Percentiles rank a stretch among this genome's conserved stretches.
Evolutionary conservation across 2,797 vertebrate species (phyloP).

Genomic region (Trachops cirrhosus): DNA sequence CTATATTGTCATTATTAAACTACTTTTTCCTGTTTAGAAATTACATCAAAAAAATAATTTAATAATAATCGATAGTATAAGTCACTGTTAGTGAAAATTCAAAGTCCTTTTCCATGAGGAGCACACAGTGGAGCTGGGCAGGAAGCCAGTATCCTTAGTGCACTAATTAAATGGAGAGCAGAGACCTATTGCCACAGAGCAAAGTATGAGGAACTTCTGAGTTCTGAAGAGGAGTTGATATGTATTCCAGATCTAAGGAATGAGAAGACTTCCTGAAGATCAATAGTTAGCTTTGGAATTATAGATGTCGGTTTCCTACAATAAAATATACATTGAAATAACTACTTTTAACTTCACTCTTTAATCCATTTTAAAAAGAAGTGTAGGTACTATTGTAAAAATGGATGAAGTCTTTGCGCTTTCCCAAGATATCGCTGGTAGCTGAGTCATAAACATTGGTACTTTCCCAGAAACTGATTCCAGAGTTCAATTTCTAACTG

Average conservation of each 20-base stretch:
- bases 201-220: rapidly evolving
- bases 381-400: not conserved
- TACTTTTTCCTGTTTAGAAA: not conserved
- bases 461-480: not conserved
- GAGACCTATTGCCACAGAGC: not conserved
- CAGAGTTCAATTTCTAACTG: not conserved
- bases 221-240: not conserved
- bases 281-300: not conserved
- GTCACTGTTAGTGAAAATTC: not conserved
- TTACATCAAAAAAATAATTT: not conserved
- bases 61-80: not conserved
- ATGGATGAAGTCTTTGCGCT: not conserved
- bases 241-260: not conserved
- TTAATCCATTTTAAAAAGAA: not conserved
- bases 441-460: not conserved
- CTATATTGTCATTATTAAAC: not conserved
- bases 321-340: not conserved
- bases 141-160: not conserved
- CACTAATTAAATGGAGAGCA: not conserved
- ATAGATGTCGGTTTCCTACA: not conserved
- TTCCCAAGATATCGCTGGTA: not conserved
- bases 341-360: not conserved
- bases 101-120: not conserved
- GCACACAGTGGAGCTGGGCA: rapidly evolving
- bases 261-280: not conserved